Conservation (phyloP, 2,888 invertebrate genomes). For the Argyra leucocephala region DNA sequence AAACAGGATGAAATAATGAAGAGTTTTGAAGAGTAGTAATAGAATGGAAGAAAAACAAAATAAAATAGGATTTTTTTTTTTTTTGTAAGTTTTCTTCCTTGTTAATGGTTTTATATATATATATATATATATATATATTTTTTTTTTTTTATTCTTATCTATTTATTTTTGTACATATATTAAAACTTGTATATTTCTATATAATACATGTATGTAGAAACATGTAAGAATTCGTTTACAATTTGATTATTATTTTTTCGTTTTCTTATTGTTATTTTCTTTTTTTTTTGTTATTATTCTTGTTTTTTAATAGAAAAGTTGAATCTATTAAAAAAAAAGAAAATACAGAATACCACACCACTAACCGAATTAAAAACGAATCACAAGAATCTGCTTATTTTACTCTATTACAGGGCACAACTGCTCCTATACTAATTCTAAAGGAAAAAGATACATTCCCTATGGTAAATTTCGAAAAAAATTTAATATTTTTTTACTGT, state of each 20-base stretch:
- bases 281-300: neutral
- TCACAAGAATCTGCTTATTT: conserved; percentile 16
- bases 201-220: too few species aligned
- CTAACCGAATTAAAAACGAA: conserved; percentile 7
- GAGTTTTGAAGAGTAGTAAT: neutral
- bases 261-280: neutral
- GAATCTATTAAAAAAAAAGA: too few species aligned
- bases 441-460: conserved; percentile 14
- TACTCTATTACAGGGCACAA: conserved; percentile 24
- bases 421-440: conserved; percentile 23
- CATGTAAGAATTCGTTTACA: too few species aligned
- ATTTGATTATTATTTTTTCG: too few species aligned
- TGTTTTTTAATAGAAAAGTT: neutral
- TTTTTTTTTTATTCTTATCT: neutral
- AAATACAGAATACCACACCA: neutral
- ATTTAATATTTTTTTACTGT: neutral
- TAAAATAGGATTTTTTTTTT: conserved; percentile 1
- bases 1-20: neutral
- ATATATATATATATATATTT: too few species aligned
- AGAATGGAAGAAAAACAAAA: neutral
- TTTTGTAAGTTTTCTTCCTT: neutral
- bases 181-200: neutral
- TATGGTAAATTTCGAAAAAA: conserved; percentile 7
- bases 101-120: neutral
- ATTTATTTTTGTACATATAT: neutral